A percentile compares a stretch with the other conserved stretches of the same genome.
These are phyloP conservation scores for Pristionchus japonicus DNA, from an alignment of 2,888 invertebrate genomes.

Conservation along the genomic window DNA sequence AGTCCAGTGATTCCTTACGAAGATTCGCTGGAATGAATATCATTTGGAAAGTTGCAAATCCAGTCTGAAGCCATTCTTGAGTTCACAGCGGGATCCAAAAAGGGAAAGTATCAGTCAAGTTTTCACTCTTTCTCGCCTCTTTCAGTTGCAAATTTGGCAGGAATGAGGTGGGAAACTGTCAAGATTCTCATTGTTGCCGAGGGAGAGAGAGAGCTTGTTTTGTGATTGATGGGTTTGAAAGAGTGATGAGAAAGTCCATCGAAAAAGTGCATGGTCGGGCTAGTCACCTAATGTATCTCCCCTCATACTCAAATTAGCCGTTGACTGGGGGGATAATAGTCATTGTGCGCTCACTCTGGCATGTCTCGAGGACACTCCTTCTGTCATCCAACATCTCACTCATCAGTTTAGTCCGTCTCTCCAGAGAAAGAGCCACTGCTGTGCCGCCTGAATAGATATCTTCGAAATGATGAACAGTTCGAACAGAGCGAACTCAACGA, in stretches of 20 bases:
- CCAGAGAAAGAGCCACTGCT: slow-evolving; percentile 45
- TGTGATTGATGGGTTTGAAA: not conserved
- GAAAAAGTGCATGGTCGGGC: not conserved
- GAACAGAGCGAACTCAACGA: no score
- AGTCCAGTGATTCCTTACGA: slow-evolving; percentile 59
- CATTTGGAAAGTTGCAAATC: not conserved
- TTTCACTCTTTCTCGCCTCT: slow-evolving; percentile 8
- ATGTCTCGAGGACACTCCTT: slow-evolving; percentile 10
- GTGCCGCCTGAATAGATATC: slow-evolving; percentile 13
- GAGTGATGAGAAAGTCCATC: not conserved
- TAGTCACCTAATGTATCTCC: not conserved
- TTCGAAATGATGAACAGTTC: no score
- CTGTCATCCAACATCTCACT: slow-evolving; percentile 23
- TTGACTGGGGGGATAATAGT: not conserved
- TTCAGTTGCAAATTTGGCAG: not conserved
- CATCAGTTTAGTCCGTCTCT: slow-evolving; percentile 42
- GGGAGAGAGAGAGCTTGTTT: not conserved
- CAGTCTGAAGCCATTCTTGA: not conserved
- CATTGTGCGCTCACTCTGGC: slow-evolving; percentile 24
- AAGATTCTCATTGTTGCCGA: not conserved
- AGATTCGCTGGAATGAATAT: slow-evolving; percentile 54
- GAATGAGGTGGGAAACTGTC: slow-evolving; percentile 10
- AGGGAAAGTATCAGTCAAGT: not conserved
- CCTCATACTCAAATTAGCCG: not conserved
- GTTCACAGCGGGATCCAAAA: not conserved